phyloP scores from a whole-genome alignment of 2,888 invertebrate species.

The Andrena minutula region DNA sequence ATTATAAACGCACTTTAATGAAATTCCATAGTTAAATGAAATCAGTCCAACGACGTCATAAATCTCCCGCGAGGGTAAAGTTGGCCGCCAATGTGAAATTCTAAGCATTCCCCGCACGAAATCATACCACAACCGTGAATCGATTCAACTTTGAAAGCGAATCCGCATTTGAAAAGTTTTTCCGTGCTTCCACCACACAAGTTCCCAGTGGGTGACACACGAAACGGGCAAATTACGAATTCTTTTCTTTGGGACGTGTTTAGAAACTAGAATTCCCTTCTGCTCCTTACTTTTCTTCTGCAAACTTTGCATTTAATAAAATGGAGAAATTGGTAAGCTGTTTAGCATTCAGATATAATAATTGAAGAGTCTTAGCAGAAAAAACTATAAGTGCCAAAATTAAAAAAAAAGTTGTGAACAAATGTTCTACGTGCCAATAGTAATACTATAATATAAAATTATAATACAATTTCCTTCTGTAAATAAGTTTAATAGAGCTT shows the following conservation, averaged over 20 bases:
- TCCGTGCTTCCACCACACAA: not conserved
- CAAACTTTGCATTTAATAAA: no score
- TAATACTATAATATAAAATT: no score
- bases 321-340: no score
- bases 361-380: not conserved
- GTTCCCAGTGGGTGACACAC: not conserved
- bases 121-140: constrained; percentile 17
- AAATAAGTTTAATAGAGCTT: no score
- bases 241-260: constrained; percentile 1
- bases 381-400: no score
- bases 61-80: constrained; percentile 3
- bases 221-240: not conserved
- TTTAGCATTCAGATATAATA: not conserved
- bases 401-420: no score
- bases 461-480: no score
- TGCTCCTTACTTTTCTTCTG: not conserved
- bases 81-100: constrained; percentile 25
- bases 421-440: no score
- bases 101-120: constrained; percentile 12
- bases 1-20: not conserved
- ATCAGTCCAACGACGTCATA: constrained; percentile 15
- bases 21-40: not conserved
- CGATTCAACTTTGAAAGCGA: constrained; percentile 28
- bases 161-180: constrained; percentile 28
- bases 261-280: not conserved